Conservation (phyloP, 2,113 vertebrate genomes). For the Nettapus auritus region DNA sequence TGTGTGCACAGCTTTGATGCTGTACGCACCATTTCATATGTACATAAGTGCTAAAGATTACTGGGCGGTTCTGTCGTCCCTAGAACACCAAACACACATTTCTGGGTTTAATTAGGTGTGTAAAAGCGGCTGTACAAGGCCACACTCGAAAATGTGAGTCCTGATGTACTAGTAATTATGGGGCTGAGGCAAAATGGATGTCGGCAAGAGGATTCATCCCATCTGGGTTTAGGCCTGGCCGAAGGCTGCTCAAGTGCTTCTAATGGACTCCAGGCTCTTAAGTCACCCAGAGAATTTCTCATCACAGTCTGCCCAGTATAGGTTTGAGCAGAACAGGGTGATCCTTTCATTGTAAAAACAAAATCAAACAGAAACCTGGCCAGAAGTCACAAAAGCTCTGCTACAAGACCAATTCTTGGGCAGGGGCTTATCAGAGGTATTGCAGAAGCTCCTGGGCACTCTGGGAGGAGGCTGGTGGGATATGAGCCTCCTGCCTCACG, state of each 20-base stretch:
- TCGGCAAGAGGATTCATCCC: neutral
- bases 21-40: slow-evolving; percentile 46
- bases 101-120: slow-evolving; percentile 52
- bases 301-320: neutral
- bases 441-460: neutral
- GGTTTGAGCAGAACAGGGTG: neutral
- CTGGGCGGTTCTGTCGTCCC: neutral
- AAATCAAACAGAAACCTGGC: neutral
- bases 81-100: neutral
- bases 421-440: neutral
- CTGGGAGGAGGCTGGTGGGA: neutral
- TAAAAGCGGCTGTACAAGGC: neutral
- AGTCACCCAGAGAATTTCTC: neutral
- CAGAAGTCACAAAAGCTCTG: neutral
- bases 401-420: neutral
- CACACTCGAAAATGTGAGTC: slow-evolving; percentile 20
- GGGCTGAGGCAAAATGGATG: neutral
- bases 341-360: neutral
- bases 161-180: neutral
- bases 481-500: fast-evolving
- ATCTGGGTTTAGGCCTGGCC: neutral
- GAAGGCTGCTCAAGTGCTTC: neutral
- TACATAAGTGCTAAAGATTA: slow-evolving; percentile 30
- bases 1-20: slow-evolving; percentile 40
- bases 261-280: neutral